Evolutionary conservation across 2,888 invertebrate genomes (phyloP), one percentile per base, ranked within the genome.

Genomic region (Branchellion lobata): DNA sequence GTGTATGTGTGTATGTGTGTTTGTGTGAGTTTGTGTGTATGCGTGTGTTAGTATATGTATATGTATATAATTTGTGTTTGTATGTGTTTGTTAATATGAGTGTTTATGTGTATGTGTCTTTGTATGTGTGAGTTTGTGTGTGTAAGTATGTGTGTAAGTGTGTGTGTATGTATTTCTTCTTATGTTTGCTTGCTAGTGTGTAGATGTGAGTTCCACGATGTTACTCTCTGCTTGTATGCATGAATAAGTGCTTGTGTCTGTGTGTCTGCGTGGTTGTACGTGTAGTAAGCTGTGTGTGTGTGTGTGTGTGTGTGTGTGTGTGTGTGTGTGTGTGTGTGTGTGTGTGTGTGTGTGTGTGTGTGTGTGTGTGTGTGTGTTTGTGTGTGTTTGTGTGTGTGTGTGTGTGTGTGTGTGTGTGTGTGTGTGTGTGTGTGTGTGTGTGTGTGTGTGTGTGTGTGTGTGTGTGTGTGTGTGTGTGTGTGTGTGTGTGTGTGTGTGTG

Each of bases 351-450:
- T 69, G 34, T 69, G 69, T 69, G 34, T 69, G 69, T 69, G 69
- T 69, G 69, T 69, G 34, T 69, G 69, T 69, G 34, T 69, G 69
- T 69, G 69, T 69, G 69, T 69, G 34, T 69, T 11, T 69, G 34
- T 69, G 34, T 31, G 69, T 69, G 34, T 69, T 11, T 34, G 34
- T 69, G 69, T 69, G 34, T 34, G 31, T 33, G 31, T 33, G 31
- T 33, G 69, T 31, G 33, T 69, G 31, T 33, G 31, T 69, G 69
- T 69, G 69, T 69, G 69, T 31, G 69, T 33, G 24, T 75, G 75
- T 75, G 40, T 77, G 77, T 77, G 27, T 77, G 77, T 65, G 40
- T 77, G 77, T 77, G 40, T 77, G 65, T 65, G 47, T 76, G 76
- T 53, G 51, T 76, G 76, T 76, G 33, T 53, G 76, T 76, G 57